Percentiles rank a stretch among this genome's conserved stretches.
These are phyloP conservation scores for Drosophila aff. DNA, from an alignment of 1,140 invertebrate species.

Conservation along the genomic window DNA sequence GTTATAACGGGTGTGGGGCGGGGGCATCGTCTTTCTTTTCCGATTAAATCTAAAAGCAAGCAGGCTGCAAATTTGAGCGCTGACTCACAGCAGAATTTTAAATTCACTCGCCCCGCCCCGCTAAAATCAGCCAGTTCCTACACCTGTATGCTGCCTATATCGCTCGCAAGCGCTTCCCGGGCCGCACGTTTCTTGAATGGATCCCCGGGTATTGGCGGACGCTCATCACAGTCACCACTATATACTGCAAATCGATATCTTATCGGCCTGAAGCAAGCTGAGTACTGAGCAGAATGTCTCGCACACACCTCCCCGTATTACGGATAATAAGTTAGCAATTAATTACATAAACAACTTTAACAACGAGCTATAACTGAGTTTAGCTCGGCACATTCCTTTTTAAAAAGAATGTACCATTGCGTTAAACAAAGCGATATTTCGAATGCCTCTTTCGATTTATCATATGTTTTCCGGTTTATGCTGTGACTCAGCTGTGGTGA, in stretches of 20 bases:
- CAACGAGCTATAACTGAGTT: too few relatives aligned
- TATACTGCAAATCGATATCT: conserved; percentile 69
- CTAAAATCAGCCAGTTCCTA: conserved; percentile 26
- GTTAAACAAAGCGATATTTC: conserved; percentile 10
- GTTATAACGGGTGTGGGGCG: not conserved
- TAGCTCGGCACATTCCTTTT: too few relatives aligned
- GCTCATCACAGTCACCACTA: not conserved
- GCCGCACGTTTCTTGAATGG: conserved; percentile 33
- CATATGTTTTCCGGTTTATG: conserved; percentile 14
- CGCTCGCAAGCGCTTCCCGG: conserved; percentile 25
- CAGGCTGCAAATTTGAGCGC: conserved; percentile 26
- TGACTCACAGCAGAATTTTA: conserved; percentile 56
- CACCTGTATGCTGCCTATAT: conserved; percentile 7
- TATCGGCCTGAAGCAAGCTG: conserved; percentile 45
- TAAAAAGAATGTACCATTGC: not conserved
- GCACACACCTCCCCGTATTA: not conserved
- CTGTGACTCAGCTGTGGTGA: conserved; percentile 21
- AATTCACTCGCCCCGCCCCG: conserved; percentile 6
- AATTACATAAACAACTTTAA: conserved; percentile 27
- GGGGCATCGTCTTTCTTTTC: conserved; percentile 1
- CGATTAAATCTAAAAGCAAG: conserved; percentile 48
- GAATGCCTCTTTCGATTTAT: not conserved
- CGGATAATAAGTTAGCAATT: conserved; percentile 14
- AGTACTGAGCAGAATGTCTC: not conserved
- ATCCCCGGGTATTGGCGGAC: not conserved